Base-by-base conservation (phyloP, 2,888 invertebrate genomes). In the Gryllus longicercus region DNA sequence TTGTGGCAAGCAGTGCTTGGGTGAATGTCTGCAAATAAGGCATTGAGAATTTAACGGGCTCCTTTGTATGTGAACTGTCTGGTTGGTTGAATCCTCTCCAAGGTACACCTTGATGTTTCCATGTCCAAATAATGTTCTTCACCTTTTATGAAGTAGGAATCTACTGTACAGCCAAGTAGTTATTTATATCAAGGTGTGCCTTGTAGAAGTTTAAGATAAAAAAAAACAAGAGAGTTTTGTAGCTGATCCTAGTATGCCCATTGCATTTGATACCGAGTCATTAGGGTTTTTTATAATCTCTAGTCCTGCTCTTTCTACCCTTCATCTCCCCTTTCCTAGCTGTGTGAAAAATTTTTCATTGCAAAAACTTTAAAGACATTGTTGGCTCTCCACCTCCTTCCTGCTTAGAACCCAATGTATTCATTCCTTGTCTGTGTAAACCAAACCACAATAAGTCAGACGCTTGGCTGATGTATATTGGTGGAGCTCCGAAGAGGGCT, bases 301-400 rank as follows among this genome's bases (percentile, higher is more conserved):
- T 84, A 84, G 83, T 84, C 83, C 83, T 82, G 83, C 82, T 83
- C 82, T 84, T 83, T 82, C 81, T 82, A 80, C 81, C 80, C 81
- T 77, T 79, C 80, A 50, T 75, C 77, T 80, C 76, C 79, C 81
- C 79, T 79, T 79, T 63, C 63, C 63, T 81, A 78, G 81, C 82
- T 82, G 80, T 82, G 81, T 80, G 82, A 80, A 82, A 81, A 79
- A 77, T 76, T 79, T 79, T 63, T 63, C 50, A 81, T 79, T 81
- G 77, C 79, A 79, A 79, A 79, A 76, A 76, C n/a, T 50, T 51
- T 38, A 50, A 74, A 50, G 79, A 75, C 75, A 75, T 63, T 77
- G 49, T 77, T 77, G 77, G 75, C 76, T 76, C 25, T 25, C 50
- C 74, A 80, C 49, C 78, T 80, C 76, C 38, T 77, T 75, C 78